Evolutionary conservation across 2,888 invertebrate species (phyloP), one percentile per base, ranked within the genome.

Genomic region (Sympetrum striolatum): DNA sequence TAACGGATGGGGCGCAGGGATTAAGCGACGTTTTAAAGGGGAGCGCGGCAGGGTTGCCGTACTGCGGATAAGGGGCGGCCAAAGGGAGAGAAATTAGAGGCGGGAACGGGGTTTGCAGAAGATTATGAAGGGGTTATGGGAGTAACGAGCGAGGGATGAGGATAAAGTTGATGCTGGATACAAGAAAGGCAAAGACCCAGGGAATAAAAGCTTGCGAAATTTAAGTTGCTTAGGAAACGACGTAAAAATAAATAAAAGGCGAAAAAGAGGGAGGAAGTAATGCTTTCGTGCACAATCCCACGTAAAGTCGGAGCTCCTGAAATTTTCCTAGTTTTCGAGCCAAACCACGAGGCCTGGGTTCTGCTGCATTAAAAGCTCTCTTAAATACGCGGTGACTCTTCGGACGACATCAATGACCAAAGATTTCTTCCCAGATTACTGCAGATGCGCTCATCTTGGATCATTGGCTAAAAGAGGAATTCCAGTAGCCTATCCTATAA

Each of bases 21-120:
- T 86, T 86, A 64, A 86, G 86, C 86, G 37, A 39, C 60, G 37
- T 8, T 73, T 86, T 86, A 86, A 86, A 86, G 86, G 86, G 86
- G 86, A 86, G 10, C 25, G 44, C 44, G 18, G 81, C n/a, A 22
- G 2, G 58, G 35, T 53, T 35, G 53, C 37, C 81, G 14, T 58
- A 18, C 22, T 60, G 58, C 58, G 48, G 48, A n/a, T 44, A 48
- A 25, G 44, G 58, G 4, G 35, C 12, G 80, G 35, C 22, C 18
- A 15, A 58, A 86, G 58, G 14, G 1, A 35, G 82, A 35, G 18
- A n/a, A n/a, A n/a, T 80, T 22, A 10, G 25, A 22, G 22, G 14
- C 0, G 25, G 18, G 81, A 14, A 25, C 0, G 8, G n/a, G 44
- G 81, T 22, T 81, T 48, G n/a, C 25, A 25, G 48, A 44, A 81